Evolutionary conservation across 2,888 invertebrate genomes (phyloP), one percentile per base, ranked within the genome.

Genomic region (Caenorhabditis imperialis): DNA sequence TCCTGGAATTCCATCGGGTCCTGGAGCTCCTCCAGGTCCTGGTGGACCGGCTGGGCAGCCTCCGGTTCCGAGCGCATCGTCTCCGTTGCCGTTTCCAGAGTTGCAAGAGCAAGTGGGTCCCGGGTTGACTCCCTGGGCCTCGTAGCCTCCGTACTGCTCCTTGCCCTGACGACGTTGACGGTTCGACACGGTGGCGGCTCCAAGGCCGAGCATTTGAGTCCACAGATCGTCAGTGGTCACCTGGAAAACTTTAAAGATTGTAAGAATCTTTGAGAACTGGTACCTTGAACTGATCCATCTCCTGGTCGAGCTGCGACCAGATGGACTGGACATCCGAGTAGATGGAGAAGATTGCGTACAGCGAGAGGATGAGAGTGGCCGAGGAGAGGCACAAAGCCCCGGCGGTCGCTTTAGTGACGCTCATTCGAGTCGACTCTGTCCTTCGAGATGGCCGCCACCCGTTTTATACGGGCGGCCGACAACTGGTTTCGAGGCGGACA

Each of bases 231-330:
- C 79, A 35, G 81, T 78, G 37, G 77, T 71, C 10, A 74, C 76
- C 82, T 82, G 33, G 23, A 70, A 50, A 20, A n/a, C n/a, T n/a
- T n/a, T n/a, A n/a, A n/a, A n/a, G n/a, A n/a, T n/a, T n/a, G n/a
- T n/a, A n/a, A n/a, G n/a, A n/a, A n/a, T n/a, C n/a, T n/a, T n/a
- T n/a, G n/a, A n/a, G n/a, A n/a, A n/a, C n/a, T n/a, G n/a, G n/a
- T n/a, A 81, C 82, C 78, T 78, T 82, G 65, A 79, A 82, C 30
- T 73, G 62, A 42, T 78, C 79, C 78, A 82, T 82, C 48, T 82
- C 82, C 23, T 69, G 57, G 58, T 82, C 82, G 48, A 82, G 77
- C 53, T 82, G 77, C 25, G 58, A 55, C 82, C 82, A 82, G 55
- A 82, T 82, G 33, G 73, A 58, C 47, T 78, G 77, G 48, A 82